Evolutionary conservation across 1,140 invertebrate genomes (phyloP).

Genomic region (Hestina assimilis): DNA sequence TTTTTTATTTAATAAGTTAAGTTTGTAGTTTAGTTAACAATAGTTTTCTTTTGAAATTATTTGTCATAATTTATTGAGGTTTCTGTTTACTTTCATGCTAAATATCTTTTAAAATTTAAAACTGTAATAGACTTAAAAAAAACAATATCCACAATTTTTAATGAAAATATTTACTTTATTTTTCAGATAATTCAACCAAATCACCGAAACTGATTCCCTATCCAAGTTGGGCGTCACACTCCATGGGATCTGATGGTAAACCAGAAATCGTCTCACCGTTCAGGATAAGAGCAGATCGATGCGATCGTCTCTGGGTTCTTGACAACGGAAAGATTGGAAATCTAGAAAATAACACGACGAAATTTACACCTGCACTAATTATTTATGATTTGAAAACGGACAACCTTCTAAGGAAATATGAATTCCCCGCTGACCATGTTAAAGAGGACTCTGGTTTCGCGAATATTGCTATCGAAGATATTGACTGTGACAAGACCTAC

Average conservation of each 20-base stretch:
- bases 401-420: conserved; percentile 80
- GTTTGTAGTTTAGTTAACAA: no score
- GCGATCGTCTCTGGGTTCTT: conserved; percentile 86
- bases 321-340: conserved; percentile 85
- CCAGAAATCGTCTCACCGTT: conserved; percentile 87
- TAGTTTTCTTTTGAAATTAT: no score
- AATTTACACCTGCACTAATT: conserved; percentile 81
- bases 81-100: no score
- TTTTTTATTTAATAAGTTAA: no score
- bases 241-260: conserved; percentile 62
- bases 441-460: conserved; percentile 86
- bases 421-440: conserved; percentile 81
- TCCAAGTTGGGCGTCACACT: conserved; percentile 86
- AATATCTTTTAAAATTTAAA: no score
- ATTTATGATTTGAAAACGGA: conserved; percentile 88
- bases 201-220: conserved; percentile 85
- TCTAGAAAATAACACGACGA: conserved; percentile 72
- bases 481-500: conserved; percentile 82
- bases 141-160: not conserved
- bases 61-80: no score
- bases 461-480: conserved; percentile 86
- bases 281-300: conserved; percentile 84
- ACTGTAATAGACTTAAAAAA: no score
- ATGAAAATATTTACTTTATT: conserved; percentile 6
- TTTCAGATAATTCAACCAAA: conserved; percentile 81